Evolutionary conservation across 2,797 vertebrate species (phyloP), one percentile per base, ranked within the genome.

Genomic region (Myotis myotis): DNA sequence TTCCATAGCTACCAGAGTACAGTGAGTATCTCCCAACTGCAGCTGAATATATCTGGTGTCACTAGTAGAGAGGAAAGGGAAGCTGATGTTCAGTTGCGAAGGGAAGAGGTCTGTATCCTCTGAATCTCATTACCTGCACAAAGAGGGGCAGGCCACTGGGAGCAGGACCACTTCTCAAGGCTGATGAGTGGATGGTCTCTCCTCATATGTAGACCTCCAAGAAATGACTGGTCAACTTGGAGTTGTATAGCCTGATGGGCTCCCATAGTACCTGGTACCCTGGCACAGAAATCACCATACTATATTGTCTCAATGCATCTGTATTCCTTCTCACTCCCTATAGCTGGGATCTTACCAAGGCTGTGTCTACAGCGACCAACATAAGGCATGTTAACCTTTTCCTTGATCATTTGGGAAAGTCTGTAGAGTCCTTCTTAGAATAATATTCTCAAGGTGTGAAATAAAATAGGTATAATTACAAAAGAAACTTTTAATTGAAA

Each of bases 1-100:
- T 97, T 97, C 97, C 95, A 97, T 97, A 97, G 96, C 80, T 96
- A 96, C 97, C 36, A 95, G 95, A 96, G 85, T 30, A 33, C 82
- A 87, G 23, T 28, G 55, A 94, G 66, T 94, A 91, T 96, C 91
- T 97, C 33, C 33, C 44, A 78, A 95, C 33, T 82, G 82, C 68
- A 79, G 88, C 86, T 87, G 89, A 97, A 89, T 89, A 71, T 95
- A 91, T 91, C 82, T 87, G 72, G 72, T 94, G 51, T 95, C 72
- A 95, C 88, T 71, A 95, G 75, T 95, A 71, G 86, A 91, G 88
- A 75, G 91, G 86, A 89, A 81, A 94, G 86, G 96, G 86, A 82
- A 87, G 8, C 28, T 38, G 36, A 72, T 87, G 36, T 33, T 23
- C 16, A 76, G 41, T 64, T 94, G 80, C 23, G 20, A 38, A 57